Evolutionary conservation across 2,113 vertebrate genomes (phyloP), one percentile per base, ranked within the genome.

Genomic region (Phyllostomus hastatus): DNA sequence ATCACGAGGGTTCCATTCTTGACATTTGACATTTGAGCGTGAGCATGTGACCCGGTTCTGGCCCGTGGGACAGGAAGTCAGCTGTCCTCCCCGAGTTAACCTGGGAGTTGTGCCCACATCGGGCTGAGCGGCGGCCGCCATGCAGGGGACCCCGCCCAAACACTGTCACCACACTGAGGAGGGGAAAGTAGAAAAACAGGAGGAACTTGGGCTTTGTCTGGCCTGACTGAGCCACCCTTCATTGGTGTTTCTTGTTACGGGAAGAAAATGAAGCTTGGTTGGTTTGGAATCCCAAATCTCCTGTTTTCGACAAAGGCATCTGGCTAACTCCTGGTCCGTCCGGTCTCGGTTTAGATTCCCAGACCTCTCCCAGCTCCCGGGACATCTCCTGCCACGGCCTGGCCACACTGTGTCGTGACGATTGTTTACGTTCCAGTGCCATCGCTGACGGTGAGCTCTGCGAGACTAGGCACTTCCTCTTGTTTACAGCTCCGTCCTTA

Each of bases 111-210:
- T 54, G 31, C 75, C 41, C 43, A 7, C 48, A 11, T 33, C 15
- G 41, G 88, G 38, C 28, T 0, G 1, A 35, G 22, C 16, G 9
- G 12, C 76, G 57, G 35, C 43, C 48, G 20, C 24, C 75, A 82
- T 17, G 19, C 17, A 38, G 28, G 57, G 59, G n/a, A 89, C 35
- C 22, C 28, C n/a, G 38, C 16, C 24, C 73, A 61, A 35, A 15
- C 10, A 11, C 31, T 48, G 52, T 0, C 1, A 0, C 69, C 15
- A 26, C 11, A 61, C 1, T 10, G 10, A n/a, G 43, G 19, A 28
- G 15, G 35, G 64, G 22, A 12, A 28, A n/a, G 24, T 12, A 72
- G 67, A n/a, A 82, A 76, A n/a, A 41, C 38, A 24, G 22, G 1
- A 35, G 67, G 67, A 7, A 3, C 38, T 64, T 35, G 67, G 11